phyloP scores from a whole-genome alignment of 2,888 invertebrate species.

The Calameuta pallipes region DNA sequence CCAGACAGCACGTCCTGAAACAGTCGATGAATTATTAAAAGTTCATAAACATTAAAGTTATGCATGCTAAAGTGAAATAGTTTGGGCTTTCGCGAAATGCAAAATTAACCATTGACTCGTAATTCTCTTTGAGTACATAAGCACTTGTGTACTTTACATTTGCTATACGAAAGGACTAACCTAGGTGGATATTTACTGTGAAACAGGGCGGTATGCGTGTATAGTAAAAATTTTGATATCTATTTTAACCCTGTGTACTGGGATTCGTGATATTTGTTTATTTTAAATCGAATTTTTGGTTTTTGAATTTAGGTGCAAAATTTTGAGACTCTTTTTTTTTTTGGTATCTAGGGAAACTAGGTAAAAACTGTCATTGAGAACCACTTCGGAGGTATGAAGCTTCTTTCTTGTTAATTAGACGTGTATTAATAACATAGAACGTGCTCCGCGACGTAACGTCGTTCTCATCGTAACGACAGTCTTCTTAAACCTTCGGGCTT shows the following conservation, averaged over 20 bases:
- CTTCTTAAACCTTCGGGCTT: not conserved
- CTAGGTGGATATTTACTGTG: too few species aligned
- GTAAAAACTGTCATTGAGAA: not conserved
- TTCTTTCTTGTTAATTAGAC: conserved; percentile 16
- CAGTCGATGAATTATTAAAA: not conserved
- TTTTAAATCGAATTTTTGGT: not conserved
- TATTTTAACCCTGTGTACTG: too few species aligned
- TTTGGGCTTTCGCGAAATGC: not conserved
- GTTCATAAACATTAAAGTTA: not conserved
- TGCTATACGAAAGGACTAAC: too few species aligned
- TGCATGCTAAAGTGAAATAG: too few species aligned
- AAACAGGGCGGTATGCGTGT: too few species aligned
- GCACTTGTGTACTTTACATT: too few species aligned
- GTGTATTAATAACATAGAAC: conserved; percentile 18
- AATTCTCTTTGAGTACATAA: too few species aligned
- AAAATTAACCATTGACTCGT: not conserved
- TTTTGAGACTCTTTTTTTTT: too few species aligned
- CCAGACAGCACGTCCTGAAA: not conserved
- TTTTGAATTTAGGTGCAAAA: not conserved
- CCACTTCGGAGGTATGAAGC: not conserved
- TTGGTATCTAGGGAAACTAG: too few species aligned
- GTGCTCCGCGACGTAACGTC: not conserved
- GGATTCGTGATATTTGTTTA: too few species aligned
- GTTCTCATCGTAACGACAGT: not conserved
- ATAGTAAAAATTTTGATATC: too few species aligned